A percentile compares a stretch with the other conserved stretches of the same genome.
phyloP scores from a whole-genome alignment of 2,888 invertebrate species.

The Chrysolina americana region DNA sequence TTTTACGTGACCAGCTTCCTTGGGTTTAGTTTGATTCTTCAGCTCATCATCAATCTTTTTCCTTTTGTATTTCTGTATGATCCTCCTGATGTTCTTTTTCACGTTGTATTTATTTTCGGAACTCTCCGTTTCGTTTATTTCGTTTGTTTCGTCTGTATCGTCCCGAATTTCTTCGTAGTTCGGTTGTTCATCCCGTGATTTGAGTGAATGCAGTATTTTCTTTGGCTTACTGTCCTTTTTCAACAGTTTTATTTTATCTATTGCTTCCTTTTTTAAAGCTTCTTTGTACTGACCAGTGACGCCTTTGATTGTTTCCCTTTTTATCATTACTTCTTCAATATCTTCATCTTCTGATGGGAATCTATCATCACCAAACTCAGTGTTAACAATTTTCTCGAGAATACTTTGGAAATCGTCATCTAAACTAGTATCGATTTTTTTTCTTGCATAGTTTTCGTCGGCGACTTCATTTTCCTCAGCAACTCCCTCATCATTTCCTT shows the following conservation, averaged over 20 bases:
- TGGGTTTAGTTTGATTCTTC: slow-evolving; percentile 35
- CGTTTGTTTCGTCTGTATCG: not conserved
- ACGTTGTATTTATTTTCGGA: slow-evolving; percentile 53
- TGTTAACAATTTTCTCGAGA: no score
- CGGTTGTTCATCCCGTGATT: slow-evolving; percentile 16
- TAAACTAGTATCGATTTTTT: no score
- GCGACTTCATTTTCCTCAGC: not conserved
- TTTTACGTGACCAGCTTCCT: slow-evolving; percentile 48
- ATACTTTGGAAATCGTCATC: no score
- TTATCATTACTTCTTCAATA: slow-evolving; percentile 9
- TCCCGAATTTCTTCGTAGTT: slow-evolving; percentile 15
- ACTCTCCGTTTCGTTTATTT: slow-evolving; percentile 27
- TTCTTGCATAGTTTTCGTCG: no score
- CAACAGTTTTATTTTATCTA: not conserved
- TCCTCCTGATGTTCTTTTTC: slow-evolving; percentile 57
- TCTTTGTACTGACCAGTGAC: not conserved
- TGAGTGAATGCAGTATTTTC: not conserved
- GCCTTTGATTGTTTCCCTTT: not conserved
- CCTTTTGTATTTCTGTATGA: slow-evolving; percentile 57
- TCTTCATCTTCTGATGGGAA: not conserved
- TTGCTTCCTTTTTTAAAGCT: not conserved
- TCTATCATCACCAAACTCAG: not conserved
- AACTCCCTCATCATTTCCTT: not conserved
- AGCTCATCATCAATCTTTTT: slow-evolving; percentile 52
- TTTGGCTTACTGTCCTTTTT: slow-evolving; percentile 7